Evolutionary conservation across 2,888 invertebrate species (phyloP).

Genomic region (Meiosimyza platycephala): DNA sequence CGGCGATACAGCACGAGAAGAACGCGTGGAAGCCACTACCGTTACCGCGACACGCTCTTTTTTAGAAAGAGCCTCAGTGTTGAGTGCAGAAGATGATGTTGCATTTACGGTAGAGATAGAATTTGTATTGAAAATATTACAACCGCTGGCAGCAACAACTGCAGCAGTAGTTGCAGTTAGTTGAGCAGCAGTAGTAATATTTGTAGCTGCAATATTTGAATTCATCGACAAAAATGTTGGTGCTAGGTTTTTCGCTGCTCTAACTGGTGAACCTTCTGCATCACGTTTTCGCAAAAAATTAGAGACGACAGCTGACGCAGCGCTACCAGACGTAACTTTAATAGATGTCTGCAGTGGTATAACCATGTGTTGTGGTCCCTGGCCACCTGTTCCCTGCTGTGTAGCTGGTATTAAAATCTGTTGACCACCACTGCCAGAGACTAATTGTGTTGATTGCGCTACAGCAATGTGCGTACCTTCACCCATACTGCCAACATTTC

Average conservation of each 20-base stretch:
- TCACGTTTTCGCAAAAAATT: conserved; percentile 89
- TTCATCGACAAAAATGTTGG: conserved; percentile 64
- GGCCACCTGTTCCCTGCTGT: conserved; percentile 35
- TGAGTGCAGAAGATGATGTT: conserved; percentile 43
- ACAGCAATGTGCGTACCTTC: conserved; percentile 26
- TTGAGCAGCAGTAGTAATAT: conserved; percentile 27
- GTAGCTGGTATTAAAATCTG: conserved; percentile 46
- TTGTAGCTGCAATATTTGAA: conserved; percentile 38
- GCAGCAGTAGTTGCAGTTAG: conserved; percentile 31
- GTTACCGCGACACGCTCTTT: conserved; percentile 49
- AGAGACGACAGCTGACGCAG: conserved; percentile 48
- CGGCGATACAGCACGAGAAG: conserved; percentile 60
- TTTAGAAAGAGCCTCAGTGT: conserved; percentile 55
- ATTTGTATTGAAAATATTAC: not conserved
- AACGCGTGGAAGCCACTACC: conserved; percentile 43
- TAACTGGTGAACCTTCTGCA: conserved; percentile 76
- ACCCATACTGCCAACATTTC: conserved; percentile 22
- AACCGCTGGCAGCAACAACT: not conserved
- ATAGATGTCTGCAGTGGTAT: conserved; percentile 63
- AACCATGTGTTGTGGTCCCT: conserved; percentile 58
- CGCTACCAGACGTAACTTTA: conserved; percentile 57
- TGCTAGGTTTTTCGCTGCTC: conserved; percentile 74
- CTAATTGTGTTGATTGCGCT: conserved; percentile 34
- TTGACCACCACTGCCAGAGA: conserved; percentile 20
- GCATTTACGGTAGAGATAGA: not conserved